Percentiles rank a stretch among this genome's conserved stretches.
Evolutionary conservation across 2,888 invertebrate genomes (phyloP).

Genomic region (Clunio marinus): DNA sequence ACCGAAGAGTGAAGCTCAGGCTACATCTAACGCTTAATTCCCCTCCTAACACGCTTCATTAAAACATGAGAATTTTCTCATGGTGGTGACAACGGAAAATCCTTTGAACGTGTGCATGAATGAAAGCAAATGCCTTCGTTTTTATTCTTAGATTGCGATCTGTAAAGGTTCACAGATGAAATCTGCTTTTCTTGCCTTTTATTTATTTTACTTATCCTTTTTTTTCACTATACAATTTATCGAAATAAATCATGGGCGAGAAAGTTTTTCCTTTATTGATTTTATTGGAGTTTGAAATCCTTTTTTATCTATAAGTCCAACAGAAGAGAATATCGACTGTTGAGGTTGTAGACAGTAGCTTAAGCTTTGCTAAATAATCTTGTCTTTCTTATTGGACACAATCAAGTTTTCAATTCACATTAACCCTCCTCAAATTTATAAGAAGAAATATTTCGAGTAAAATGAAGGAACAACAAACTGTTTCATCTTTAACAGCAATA

Average conservation of each 20-base stretch:
- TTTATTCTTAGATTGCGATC: background rate
- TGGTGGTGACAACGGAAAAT: conserved; percentile 5
- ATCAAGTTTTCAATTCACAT: too few species aligned
- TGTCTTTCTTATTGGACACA: too few species aligned
- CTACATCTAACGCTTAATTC: background rate
- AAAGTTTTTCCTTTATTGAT: conserved; percentile 22
- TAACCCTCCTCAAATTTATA: too few species aligned
- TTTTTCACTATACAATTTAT: background rate
- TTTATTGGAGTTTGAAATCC: conserved; percentile 31
- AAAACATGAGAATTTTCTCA: background rate
- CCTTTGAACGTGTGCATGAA: conserved; percentile 18
- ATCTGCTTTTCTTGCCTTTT: background rate
- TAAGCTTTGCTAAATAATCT: too few species aligned
- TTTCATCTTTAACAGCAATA: background rate
- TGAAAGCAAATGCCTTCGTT: background rate
- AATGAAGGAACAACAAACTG: background rate
- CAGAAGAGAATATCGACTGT: too few species aligned
- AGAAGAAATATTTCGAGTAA: background rate
- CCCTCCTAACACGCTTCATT: conserved; percentile 22
- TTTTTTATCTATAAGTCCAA: background rate
- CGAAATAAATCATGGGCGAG: conserved; percentile 26
- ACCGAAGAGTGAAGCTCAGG: background rate
- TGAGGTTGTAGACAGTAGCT: too few species aligned
- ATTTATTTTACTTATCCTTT: background rate
- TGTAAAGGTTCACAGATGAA: background rate